These are phyloP conservation scores for Alosa sapidissima DNA, from an alignment of 2,797 vertebrate species.

Conservation along the genomic window DNA sequence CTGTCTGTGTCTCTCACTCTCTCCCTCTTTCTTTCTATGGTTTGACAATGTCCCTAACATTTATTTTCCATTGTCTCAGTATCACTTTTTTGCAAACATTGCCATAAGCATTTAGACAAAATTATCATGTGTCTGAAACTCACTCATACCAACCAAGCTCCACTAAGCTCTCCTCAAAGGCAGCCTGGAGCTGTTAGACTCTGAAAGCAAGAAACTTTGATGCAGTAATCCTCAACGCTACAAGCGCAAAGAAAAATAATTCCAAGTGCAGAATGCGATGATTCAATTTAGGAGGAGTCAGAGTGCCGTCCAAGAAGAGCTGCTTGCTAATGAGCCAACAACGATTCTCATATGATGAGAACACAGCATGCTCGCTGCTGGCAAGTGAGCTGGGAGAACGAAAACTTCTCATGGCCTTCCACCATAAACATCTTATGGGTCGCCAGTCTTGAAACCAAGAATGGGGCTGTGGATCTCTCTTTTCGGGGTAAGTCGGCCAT, in stretches of 20 bases:
- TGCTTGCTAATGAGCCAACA: constrained; percentile 11
- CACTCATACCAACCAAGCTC: background rate
- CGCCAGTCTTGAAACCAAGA: constrained; percentile 14
- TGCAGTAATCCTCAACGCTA: background rate
- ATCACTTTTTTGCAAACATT: background rate
- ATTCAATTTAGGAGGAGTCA: constrained; percentile 18
- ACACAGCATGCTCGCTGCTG: constrained; percentile 7
- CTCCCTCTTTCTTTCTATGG: background rate
- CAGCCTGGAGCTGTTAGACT: background rate
- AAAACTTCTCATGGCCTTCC: constrained; percentile 16
- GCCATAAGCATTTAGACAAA: background rate
- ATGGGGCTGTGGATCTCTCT: background rate
- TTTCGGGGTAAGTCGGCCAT: constrained; percentile 17
- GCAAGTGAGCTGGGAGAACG: background rate
- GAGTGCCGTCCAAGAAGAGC: constrained; percentile 1
- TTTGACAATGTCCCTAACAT: constrained; percentile 8
- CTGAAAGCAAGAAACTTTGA: background rate
- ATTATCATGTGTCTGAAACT: constrained; percentile 6
- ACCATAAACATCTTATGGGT: constrained; percentile 21
- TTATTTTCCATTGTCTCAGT: constrained; percentile 5
- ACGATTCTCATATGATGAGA: constrained; percentile 8
- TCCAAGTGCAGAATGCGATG: constrained; percentile 2
- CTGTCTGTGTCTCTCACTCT: background rate
- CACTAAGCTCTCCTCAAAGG: background rate
- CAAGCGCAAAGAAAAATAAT: background rate